Conservation (phyloP, 2,888 invertebrate genomes). For the Ceramica pisi region DNA sequence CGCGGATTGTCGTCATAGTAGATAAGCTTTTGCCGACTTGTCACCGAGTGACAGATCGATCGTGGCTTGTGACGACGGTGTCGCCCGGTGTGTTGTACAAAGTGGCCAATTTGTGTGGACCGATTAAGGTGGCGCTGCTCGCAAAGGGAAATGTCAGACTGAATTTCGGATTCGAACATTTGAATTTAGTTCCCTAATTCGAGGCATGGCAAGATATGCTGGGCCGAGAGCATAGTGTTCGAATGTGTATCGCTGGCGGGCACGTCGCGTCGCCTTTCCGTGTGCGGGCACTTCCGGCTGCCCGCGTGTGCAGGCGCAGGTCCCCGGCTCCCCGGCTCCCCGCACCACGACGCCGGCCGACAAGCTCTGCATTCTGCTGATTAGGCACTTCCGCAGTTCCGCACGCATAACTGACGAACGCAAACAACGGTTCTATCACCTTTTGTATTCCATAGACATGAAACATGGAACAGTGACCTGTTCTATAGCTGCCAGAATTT, state of each 20-base stretch:
- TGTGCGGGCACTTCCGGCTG: constrained; percentile 72
- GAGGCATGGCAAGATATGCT: constrained; percentile 29
- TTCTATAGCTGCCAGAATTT: constrained; percentile 1
- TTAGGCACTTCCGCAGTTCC: constrained; percentile 77
- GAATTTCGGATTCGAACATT: constrained; percentile 8
- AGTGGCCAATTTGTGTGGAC: constrained; percentile 8
- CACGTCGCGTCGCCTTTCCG: constrained; percentile 71
- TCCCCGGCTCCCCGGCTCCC: constrained; percentile 34
- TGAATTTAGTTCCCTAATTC: constrained; percentile 28
- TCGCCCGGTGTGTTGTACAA: background rate
- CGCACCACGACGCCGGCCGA: constrained; percentile 43
- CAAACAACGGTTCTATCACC: constrained; percentile 45
- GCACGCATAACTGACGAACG: constrained; percentile 64
- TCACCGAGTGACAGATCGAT: constrained; percentile 46
- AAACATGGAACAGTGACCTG: background rate
- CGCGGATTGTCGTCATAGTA: constrained; percentile 54
- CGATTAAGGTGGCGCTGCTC: constrained; percentile 1
- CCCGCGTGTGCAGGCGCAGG: constrained; percentile 45
- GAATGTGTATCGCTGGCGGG: constrained; percentile 65
- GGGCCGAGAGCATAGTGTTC: constrained; percentile 29
- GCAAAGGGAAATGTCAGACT: constrained; percentile 13
- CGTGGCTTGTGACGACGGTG: constrained; percentile 26
- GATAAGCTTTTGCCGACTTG: constrained; percentile 55
- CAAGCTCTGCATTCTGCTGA: constrained; percentile 67
- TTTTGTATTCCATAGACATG: constrained; percentile 20